Evolutionary conservation across 2,797 vertebrate species (phyloP).

Genomic region (Amblyopsis hoosieri): DNA sequence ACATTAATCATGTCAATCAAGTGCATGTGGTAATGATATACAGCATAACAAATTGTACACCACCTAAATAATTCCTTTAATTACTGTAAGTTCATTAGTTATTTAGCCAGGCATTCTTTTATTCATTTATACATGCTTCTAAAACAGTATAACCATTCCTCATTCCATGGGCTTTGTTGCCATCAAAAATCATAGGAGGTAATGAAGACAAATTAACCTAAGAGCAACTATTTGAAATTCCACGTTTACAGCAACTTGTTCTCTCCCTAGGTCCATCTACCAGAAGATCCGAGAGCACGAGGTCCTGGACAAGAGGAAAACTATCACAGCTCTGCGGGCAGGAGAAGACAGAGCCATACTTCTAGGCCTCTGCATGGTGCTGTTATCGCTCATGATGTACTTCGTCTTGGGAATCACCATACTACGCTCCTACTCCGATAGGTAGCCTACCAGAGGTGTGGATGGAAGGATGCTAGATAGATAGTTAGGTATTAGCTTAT

Average conservation of each 20-base stretch:
- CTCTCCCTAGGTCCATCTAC: slow-evolving; percentile 86
- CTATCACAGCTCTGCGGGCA: slow-evolving; percentile 90
- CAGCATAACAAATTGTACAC: too few relatives aligned
- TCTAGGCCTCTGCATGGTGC: slow-evolving; percentile 91
- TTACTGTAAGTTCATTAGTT: too few relatives aligned
- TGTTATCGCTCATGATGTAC: slow-evolving; percentile 92
- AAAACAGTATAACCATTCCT: too few relatives aligned
- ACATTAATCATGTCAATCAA: too few relatives aligned
- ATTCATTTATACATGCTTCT: too few relatives aligned
- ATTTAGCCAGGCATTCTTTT: too few relatives aligned
- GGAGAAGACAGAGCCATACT: slow-evolving; percentile 94
- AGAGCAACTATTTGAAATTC: not conserved
- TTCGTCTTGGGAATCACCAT: slow-evolving; percentile 93
- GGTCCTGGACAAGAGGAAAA: slow-evolving; percentile 93
- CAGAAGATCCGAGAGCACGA: slow-evolving; percentile 91
- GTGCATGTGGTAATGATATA: too few relatives aligned
- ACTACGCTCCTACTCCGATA: slow-evolving; percentile 90
- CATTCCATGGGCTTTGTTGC: too few relatives aligned
- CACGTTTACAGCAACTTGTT: not conserved
- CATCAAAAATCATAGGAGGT: too few relatives aligned
- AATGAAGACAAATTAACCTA: too few relatives aligned
- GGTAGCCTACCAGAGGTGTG: slow-evolving; percentile 66
- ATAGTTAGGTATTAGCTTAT: not conserved
- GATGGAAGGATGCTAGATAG: not conserved
- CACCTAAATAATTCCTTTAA: too few relatives aligned